phyloP scores from a whole-genome alignment of 2,888 invertebrate genomes.

The Agriotes lineatus region DNA sequence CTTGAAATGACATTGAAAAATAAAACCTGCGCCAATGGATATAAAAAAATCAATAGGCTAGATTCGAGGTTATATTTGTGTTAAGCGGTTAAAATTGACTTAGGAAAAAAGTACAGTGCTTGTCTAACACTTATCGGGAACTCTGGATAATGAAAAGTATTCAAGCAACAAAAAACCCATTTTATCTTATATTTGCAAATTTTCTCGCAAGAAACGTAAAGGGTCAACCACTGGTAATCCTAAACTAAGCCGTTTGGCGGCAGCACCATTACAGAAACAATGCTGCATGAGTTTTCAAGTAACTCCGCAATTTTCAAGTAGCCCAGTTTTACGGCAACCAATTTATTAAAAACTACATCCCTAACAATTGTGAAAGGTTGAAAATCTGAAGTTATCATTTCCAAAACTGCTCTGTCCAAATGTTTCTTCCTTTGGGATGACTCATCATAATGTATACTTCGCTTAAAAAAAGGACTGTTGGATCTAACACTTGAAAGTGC shows the following conservation, averaged over 20 bases:
- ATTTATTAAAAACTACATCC: too few species aligned
- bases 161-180: slow-evolving; percentile 2
- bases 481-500: too few species aligned
- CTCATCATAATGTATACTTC: too few species aligned
- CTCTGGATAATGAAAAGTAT: not conserved
- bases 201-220: not conserved
- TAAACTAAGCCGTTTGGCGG: not conserved
- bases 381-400: too few species aligned
- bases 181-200: slow-evolving; percentile 1
- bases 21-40: slow-evolving; percentile 1
- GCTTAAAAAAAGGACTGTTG: too few species aligned
- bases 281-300: not conserved
- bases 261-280: not conserved
- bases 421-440: too few species aligned
- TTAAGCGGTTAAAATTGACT: not conserved
- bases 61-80: not conserved
- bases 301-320: not conserved
- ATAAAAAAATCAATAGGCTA: not conserved
- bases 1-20: slow-evolving; percentile 8
- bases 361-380: too few species aligned
- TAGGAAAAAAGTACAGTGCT: not conserved
- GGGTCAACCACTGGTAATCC: not conserved
- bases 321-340: not conserved
- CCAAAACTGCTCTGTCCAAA: too few species aligned
- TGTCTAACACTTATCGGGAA: not conserved